Evolutionary conservation across 2,797 vertebrate species (phyloP), one percentile per base, ranked within the genome.

Genomic region (Pangasius djambal): DNA sequence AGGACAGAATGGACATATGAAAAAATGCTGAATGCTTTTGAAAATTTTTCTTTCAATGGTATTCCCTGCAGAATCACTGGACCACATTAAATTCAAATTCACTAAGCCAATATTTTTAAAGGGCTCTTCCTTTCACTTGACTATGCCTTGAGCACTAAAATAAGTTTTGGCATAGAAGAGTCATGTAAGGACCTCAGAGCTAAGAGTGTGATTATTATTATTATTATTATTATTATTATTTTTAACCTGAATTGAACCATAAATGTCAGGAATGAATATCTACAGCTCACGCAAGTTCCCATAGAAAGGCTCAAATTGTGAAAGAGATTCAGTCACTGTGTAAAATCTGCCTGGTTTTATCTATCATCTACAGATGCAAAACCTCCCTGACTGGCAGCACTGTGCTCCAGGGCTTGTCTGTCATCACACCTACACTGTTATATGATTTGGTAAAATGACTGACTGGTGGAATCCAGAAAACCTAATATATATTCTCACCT

Each of bases 251-350:
- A 65, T 78, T 78, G 40, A 63, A 85, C 31, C 34, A 48, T 34
- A 69, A 82, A 74, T 78, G 87, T 52, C 59, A 40, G 15, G 22
- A 44, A 67, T n/a, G 55, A 65, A 88, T 83, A 57, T 84, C 37
- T 83, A 61, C 20, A 65, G 31, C 12, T 48, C 37, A 52, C 9
- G 52, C 25, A 70, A 40, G 74, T n/a, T 85, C 72, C 48, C 61
- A 85, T 6, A 85, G 59, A 69, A 61, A 31, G 65, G 28, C 37
- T 55, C 55, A 40, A 88, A 44, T 31, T 59, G 63, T 37, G 20
- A 81, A 78, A 83, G 44, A 55, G 31, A 69, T 83, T 83, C 82
- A 67, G 28, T 69, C 44, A 34, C 61, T 67, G 61, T 50, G 40
- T 67, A 37, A 70, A 61, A 67, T 37, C 69, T 86, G 31, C 67